These are phyloP conservation scores for Aphaenogaster ashmeadi DNA, from an alignment of 1,140 invertebrate species.

Conservation along the genomic window DNA sequence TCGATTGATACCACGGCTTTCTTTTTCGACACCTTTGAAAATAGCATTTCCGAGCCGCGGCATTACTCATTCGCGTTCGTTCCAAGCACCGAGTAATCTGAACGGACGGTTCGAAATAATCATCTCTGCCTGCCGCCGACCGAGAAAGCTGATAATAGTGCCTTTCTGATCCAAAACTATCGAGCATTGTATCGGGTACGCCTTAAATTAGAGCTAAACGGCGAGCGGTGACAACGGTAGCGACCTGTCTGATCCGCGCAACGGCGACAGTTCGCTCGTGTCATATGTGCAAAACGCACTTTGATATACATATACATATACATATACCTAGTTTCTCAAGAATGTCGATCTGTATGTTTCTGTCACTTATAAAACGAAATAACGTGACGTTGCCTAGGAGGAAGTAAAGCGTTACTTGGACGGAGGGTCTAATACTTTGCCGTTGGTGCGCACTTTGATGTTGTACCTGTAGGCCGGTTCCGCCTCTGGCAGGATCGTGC, in stretches of 20 bases:
- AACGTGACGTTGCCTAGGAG: slow-evolving; percentile 74
- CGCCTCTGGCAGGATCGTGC: slow-evolving; percentile 84
- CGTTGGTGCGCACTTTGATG: slow-evolving; percentile 86
- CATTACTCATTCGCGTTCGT: not conserved
- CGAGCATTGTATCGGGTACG: slow-evolving; percentile 55
- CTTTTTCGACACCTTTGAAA: not conserved
- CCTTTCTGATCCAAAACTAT: slow-evolving; percentile 32
- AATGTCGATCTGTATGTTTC: slow-evolving; percentile 46
- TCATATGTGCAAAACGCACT: slow-evolving; percentile 39
- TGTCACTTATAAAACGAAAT: slow-evolving; percentile 68
- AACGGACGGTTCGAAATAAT: slow-evolving; percentile 18
- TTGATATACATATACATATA: slow-evolving; percentile 48
- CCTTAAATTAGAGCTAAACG: slow-evolving; percentile 46
- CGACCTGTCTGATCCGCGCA: not conserved
- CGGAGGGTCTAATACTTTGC: slow-evolving; percentile 87
- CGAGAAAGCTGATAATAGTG: slow-evolving; percentile 50
- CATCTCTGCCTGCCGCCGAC: slow-evolving; percentile 53
- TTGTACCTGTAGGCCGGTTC: slow-evolving; percentile 86
- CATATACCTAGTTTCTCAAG: slow-evolving; percentile 64
- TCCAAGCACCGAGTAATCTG: slow-evolving; percentile 7
- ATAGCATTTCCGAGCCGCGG: not conserved
- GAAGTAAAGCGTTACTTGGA: slow-evolving; percentile 83
- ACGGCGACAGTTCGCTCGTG: slow-evolving; percentile 23
- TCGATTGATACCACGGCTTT: not conserved
- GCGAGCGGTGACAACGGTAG: slow-evolving; percentile 51